These are phyloP conservation scores for Trichogramma dendrolimi DNA, from an alignment of 2,888 invertebrate species.

Conservation along the genomic window DNA sequence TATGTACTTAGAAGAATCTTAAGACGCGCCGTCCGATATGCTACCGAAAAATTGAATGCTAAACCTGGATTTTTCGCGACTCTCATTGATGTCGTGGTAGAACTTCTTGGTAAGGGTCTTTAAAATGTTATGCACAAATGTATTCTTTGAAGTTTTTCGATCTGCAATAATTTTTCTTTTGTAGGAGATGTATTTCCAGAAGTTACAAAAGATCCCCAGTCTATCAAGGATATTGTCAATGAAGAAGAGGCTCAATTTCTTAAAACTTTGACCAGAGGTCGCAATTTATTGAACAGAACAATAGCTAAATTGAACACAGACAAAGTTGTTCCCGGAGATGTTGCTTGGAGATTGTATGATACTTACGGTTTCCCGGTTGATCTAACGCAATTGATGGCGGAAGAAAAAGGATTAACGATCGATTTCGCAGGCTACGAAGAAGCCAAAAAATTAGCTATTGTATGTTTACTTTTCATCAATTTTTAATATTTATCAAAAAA, in stretches of 20 bases:
- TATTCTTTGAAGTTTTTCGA: not conserved
- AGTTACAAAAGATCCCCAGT: slow-evolving; percentile 82
- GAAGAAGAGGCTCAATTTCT: slow-evolving; percentile 97
- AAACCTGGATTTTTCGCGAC: slow-evolving; percentile 92
- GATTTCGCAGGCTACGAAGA: slow-evolving; percentile 91
- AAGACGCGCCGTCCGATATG: slow-evolving; percentile 91
- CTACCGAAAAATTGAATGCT: slow-evolving; percentile 92
- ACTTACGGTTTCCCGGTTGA: slow-evolving; percentile 99
- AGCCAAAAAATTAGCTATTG: slow-evolving; percentile 82
- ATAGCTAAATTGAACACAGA: slow-evolving; percentile 72
- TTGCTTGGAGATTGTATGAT: slow-evolving; percentile 97
- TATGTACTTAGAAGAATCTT: slow-evolving; percentile 95
- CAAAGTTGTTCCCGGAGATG: slow-evolving; percentile 83
- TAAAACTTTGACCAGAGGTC: slow-evolving; percentile 88
- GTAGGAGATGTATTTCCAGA: slow-evolving; percentile 74
- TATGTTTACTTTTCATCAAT: slow-evolving; percentile 31
- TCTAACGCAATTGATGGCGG: slow-evolving; percentile 94
- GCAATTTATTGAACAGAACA: slow-evolving; percentile 85
- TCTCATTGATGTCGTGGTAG: slow-evolving; percentile 84
- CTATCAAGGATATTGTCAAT: slow-evolving; percentile 89
- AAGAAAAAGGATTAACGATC: slow-evolving; percentile 84
- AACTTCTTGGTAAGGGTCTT: slow-evolving; percentile 61
- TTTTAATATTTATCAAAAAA: slow-evolving; percentile 1
- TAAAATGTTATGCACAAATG: slow-evolving; percentile 6
- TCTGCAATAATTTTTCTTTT: slow-evolving; percentile 2